Percentiles rank a stretch among this genome's conserved stretches.
Evolutionary conservation across 2,888 invertebrate species (phyloP).

Genomic region (Achlya flavicornis): DNA sequence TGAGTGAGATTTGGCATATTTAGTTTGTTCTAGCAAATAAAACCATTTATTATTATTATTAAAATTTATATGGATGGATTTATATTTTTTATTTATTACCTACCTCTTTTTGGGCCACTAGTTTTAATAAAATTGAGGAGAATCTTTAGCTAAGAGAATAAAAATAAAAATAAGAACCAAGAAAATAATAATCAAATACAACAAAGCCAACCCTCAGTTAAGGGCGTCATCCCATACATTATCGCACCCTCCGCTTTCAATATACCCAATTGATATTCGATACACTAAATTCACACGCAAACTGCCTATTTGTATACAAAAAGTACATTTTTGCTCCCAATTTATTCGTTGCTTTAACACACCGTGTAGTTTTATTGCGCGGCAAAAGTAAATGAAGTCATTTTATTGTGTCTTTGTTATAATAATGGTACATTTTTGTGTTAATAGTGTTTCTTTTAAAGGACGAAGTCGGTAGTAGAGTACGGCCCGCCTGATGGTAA

Average conservation of each 20-base stretch:
- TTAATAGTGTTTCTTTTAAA: neutral
- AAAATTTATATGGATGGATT: too few species aligned
- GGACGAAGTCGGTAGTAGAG: too few species aligned
- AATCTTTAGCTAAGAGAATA: constrained; percentile 11
- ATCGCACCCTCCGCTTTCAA: constrained; percentile 48
- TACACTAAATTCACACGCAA: constrained; percentile 78
- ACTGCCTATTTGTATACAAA: constrained; percentile 72
- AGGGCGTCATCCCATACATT: constrained; percentile 57
- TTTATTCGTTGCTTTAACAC: constrained; percentile 41
- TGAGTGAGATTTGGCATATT: too few species aligned
- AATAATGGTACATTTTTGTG: constrained; percentile 27
- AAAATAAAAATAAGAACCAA: constrained; percentile 8
- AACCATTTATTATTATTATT: too few species aligned
- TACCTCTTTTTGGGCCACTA: too few species aligned
- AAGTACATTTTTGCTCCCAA: constrained; percentile 65
- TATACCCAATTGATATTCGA: constrained; percentile 77
- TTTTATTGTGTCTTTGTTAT: constrained; percentile 29
- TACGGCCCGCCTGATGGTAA: too few species aligned
- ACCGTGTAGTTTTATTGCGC: constrained; percentile 64
- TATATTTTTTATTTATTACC: too few species aligned
- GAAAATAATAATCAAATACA: constrained; percentile 18
- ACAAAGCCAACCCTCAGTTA: constrained; percentile 25
- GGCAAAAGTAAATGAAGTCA: constrained; percentile 63
- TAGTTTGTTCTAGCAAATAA: too few species aligned
- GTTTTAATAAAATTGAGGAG: too few species aligned